A percentile compares a stretch with the other conserved stretches of the same genome.
Conservation (phyloP, 2,797 vertebrate genomes). For the Urosaurus nigricauda region DNA sequence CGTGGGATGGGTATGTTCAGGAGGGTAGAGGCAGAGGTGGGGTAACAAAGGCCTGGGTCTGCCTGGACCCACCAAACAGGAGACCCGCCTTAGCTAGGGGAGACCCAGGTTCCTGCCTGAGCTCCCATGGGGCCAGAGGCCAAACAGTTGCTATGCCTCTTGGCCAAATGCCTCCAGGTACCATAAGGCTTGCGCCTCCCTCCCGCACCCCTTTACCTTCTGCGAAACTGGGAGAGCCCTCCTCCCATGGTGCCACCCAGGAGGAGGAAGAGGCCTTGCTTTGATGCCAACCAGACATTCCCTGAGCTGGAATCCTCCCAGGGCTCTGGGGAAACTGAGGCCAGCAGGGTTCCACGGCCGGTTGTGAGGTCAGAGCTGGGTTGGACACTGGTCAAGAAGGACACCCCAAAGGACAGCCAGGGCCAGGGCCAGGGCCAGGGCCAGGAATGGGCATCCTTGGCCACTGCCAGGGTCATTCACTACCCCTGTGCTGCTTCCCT, state of each 20-base stretch:
- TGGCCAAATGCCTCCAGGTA: no score
- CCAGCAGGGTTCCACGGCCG: background rate
- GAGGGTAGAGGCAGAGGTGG: background rate
- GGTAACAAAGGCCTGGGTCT: no score
- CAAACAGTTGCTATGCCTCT: no score
- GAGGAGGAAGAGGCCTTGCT: background rate
- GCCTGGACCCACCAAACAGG: no score
- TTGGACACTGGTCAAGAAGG: background rate
- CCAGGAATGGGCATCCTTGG: no score
- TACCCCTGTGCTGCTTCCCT: no score
- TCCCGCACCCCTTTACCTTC: background rate
- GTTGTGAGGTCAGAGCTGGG: conserved; percentile 7
- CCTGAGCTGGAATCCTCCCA: background rate
- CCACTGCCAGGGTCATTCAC: no score
- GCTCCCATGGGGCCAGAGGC: no score
- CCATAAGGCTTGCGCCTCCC: no score
- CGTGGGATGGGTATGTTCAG: background rate
- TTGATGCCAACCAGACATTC: background rate
- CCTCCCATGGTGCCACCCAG: background rate
- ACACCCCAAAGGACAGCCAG: background rate
- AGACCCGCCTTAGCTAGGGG: no score
- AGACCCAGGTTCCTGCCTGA: no score
- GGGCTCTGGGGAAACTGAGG: background rate
- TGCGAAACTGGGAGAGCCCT: background rate
- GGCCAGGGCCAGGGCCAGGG: no score